Evolutionary conservation across 1,140 invertebrate species (phyloP).

Genomic region (Maniola jurtina): DNA sequence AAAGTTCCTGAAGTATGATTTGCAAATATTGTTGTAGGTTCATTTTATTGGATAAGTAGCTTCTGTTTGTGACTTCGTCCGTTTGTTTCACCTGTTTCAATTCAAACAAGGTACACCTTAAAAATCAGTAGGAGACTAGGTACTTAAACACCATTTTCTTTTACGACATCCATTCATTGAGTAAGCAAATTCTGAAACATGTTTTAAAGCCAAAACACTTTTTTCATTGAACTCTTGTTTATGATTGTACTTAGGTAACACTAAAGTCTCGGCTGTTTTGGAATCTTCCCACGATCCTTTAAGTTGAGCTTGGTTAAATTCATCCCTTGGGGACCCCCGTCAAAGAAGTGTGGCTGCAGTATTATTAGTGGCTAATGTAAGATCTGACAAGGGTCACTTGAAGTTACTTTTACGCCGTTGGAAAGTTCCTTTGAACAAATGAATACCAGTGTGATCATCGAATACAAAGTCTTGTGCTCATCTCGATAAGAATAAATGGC

Average conservation of each 20-base stretch:
- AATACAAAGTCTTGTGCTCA: too few relatives aligned
- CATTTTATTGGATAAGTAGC: not conserved
- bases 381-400: not conserved
- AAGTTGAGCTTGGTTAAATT: not conserved
- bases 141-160: too few relatives aligned
- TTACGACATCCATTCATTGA: too few relatives aligned
- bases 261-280: not conserved
- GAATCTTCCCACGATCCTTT: not conserved
- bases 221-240: not conserved
- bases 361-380: not conserved
- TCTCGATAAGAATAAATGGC: too few relatives aligned
- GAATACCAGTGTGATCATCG: not conserved
- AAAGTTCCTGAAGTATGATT: constrained; percentile 21
- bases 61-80: not conserved
- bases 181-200: too few relatives aligned
- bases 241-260: not conserved
- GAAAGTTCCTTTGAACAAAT: not conserved
- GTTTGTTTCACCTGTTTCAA: not conserved
- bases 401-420: not conserved
- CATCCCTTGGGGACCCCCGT: not conserved
- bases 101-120: too few relatives aligned
- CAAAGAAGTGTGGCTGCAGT: not conserved
- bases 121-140: too few relatives aligned
- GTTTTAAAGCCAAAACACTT: not conserved
- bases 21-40: not conserved